Evolutionary conservation across 2,797 vertebrate species (phyloP).

Genomic region (Sebastes goodei): DNA sequence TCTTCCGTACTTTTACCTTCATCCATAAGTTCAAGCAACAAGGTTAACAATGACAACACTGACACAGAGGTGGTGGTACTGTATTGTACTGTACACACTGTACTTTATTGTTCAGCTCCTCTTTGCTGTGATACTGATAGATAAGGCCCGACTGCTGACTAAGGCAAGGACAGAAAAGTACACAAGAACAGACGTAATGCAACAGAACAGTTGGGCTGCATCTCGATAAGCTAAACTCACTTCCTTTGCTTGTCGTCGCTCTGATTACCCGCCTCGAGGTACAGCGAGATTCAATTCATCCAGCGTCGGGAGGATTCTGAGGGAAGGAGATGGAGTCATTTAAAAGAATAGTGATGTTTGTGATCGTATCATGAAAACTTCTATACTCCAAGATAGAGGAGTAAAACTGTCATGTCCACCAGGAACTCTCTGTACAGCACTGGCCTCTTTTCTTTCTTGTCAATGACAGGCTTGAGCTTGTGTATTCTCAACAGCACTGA

Average conservation of each 20-base stretch:
- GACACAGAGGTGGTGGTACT: not conserved
- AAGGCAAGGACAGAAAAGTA: slow-evolving; percentile 44
- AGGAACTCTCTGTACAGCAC: not conserved
- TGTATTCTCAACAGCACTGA: not conserved
- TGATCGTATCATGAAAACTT: not conserved
- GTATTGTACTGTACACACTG: slow-evolving; percentile 22
- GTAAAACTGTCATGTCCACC: not conserved
- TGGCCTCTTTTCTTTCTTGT: not conserved
- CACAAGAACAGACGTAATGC: slow-evolving; percentile 21
- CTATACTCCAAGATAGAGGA: not conserved
- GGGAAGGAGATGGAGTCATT: not conserved
- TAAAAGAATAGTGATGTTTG: slow-evolving; percentile 7
- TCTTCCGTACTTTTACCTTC: not conserved
- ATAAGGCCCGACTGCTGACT: slow-evolving; percentile 44
- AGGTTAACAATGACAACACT: slow-evolving; percentile 7
- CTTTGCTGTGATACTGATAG: slow-evolving; percentile 37
- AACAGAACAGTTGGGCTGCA: slow-evolving; percentile 22
- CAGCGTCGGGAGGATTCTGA: not conserved
- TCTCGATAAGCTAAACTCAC: slow-evolving; percentile 7
- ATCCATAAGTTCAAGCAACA: not conserved
- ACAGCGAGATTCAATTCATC: not conserved
- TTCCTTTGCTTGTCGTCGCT: not conserved
- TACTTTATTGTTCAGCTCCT: slow-evolving; percentile 53
- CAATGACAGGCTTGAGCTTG: not conserved
- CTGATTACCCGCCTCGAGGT: not conserved